A percentile compares a stretch with the other conserved stretches of the same genome.
Evolutionary conservation across 1,140 invertebrate species (phyloP).

Genomic region (Macrobrachium rosenbergii): DNA sequence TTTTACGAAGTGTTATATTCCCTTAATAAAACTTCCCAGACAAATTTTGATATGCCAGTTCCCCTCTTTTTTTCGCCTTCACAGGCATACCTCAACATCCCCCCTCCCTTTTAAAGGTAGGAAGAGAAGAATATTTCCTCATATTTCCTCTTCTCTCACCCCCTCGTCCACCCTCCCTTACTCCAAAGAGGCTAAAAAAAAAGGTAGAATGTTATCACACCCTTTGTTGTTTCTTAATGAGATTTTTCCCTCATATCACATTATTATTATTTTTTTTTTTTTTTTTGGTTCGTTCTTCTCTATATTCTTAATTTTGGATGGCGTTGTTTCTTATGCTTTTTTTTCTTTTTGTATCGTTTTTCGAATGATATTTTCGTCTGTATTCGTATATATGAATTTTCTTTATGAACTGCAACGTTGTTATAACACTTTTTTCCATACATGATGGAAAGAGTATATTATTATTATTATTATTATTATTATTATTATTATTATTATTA

Average conservation of each 20-base stretch:
- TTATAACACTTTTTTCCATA: background rate
- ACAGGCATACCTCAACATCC: background rate
- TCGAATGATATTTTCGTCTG: background rate
- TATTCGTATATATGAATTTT: background rate
- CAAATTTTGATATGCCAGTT: no score
- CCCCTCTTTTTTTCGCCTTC: conserved; percentile 1
- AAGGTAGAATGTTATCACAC: background rate
- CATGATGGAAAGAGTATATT: background rate
- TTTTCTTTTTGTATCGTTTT: background rate
- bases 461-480: no score
- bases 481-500: no score
- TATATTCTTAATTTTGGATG: background rate
- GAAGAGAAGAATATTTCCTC: background rate
- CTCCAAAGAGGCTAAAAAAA: no score
- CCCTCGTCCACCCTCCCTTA: background rate
- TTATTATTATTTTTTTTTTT: background rate
- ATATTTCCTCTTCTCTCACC: conserved; percentile 2
- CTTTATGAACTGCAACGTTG: background rate
- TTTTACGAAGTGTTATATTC: no score
- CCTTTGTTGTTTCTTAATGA: background rate
- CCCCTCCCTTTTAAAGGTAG: background rate
- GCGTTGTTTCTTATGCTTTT: background rate
- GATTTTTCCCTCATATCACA: background rate
- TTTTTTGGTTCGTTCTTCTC: background rate
- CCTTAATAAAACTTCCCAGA: no score